phyloP scores from a whole-genome alignment of 2,113 vertebrate species.

The Nymphicus hollandicus region DNA sequence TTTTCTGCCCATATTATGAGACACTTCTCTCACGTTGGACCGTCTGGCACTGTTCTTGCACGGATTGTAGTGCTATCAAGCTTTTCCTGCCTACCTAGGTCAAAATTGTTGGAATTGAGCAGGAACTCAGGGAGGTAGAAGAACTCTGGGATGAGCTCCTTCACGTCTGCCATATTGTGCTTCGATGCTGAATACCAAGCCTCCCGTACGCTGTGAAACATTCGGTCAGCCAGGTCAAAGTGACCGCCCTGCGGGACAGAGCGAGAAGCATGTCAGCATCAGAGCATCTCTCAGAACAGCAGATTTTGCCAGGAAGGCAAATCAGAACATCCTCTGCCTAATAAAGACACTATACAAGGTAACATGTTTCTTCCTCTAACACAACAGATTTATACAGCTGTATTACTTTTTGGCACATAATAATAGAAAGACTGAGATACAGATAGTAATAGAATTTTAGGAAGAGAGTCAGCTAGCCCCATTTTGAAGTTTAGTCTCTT shows the following conservation, averaged over 20 bases:
- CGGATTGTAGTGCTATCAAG: accelerated
- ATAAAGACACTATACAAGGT: neutral
- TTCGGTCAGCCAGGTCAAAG: constrained; percentile 96
- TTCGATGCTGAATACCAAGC: constrained; percentile 96
- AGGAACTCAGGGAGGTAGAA: constrained; percentile 97
- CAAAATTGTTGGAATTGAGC: constrained; percentile 98
- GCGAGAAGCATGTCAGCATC: neutral
- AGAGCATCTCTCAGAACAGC: neutral
- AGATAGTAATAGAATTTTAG: neutral
- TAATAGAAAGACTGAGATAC: neutral
- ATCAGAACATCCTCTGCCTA: neutral
- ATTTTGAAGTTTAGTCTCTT: neutral
- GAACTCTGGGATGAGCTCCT: constrained; percentile 98
- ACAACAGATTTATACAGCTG: neutral
- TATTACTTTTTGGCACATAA: neutral
- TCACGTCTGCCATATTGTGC: constrained; percentile 99
- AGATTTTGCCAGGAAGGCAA: neutral
- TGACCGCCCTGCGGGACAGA: constrained; percentile 86
- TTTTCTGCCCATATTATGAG: accelerated
- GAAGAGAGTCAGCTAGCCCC: neutral
- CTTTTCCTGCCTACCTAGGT: constrained; percentile 80
- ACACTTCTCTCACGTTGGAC: neutral
- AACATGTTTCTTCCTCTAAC: neutral
- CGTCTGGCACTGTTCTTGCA: neutral
- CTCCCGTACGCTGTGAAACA: constrained; percentile 97